phyloP scores from a whole-genome alignment of 2,888 invertebrate genomes.

The Heterodera filipjevi region DNA sequence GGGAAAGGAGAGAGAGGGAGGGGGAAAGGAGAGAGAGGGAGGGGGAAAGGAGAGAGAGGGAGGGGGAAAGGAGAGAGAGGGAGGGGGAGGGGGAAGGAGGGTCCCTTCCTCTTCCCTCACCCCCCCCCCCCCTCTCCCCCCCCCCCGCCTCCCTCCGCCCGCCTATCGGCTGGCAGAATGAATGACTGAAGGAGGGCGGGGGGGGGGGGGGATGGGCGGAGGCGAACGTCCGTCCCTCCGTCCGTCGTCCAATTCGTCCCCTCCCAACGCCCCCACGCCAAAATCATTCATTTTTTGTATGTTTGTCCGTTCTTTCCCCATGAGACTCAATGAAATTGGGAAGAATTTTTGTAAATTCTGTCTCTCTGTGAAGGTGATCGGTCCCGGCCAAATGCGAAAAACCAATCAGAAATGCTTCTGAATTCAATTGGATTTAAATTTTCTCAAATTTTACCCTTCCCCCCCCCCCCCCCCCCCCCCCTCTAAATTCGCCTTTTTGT shows the following conservation, averaged over 20 bases:
- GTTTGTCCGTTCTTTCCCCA: constrained; percentile 5
- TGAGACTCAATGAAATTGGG: not conserved
- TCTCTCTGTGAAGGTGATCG: too few species aligned
- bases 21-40: not conserved
- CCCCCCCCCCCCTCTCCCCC: too few species aligned
- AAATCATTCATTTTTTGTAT: constrained; percentile 5
- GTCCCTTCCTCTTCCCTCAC: not conserved
- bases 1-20: not conserved
- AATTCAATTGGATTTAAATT: too few species aligned
- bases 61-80: not conserved
- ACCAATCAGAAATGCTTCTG: too few species aligned
- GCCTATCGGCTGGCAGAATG: not conserved
- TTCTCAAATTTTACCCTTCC: too few species aligned
- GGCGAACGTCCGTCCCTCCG: constrained; percentile 6
- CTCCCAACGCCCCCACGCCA: not conserved
- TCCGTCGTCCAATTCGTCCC: constrained; percentile 5
- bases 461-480: too few species aligned
- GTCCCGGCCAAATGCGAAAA: too few species aligned
- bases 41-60: not conserved
- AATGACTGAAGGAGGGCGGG: not conserved
- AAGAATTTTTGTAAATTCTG: not conserved
- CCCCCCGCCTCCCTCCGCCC: too few species aligned
- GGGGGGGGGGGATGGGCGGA: not conserved
- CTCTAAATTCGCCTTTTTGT: not conserved
- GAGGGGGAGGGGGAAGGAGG: not conserved